phyloP scores from a whole-genome alignment of 2,113 vertebrate genomes.

The Nesospiza acunhae region DNA sequence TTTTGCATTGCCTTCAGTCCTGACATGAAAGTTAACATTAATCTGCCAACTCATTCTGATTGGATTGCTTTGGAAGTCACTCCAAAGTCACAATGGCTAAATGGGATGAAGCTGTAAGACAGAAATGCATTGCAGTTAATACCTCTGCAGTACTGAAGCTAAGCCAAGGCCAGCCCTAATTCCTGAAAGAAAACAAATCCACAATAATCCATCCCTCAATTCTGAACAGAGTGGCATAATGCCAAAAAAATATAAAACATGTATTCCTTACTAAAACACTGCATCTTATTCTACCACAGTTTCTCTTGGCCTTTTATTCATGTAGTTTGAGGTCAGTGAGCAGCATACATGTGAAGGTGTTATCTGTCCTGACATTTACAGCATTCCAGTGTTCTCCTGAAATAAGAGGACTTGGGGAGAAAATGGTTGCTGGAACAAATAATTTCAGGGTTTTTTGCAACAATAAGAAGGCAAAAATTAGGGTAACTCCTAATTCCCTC shows the following conservation, averaged over 20 bases:
- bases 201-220: constrained; percentile 84
- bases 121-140: constrained; percentile 84
- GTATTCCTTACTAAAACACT: constrained; percentile 51
- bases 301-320: constrained; percentile 53
- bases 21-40: constrained; percentile 79
- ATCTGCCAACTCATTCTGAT: constrained; percentile 79
- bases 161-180: constrained; percentile 85
- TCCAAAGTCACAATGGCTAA: constrained; percentile 81
- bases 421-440: background rate
- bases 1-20: constrained; percentile 69
- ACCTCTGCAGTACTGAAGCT: constrained; percentile 77
- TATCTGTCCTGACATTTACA: constrained; percentile 15
- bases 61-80: constrained; percentile 83
- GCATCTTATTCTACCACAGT: constrained; percentile 32
- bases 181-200: constrained; percentile 87
- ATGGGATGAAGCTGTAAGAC: constrained; percentile 71
- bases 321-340: constrained; percentile 59
- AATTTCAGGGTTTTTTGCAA: background rate
- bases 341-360: constrained; percentile 48
- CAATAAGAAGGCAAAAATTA: background rate
- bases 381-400: constrained; percentile 28
- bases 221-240: constrained; percentile 73
- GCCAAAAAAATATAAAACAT: constrained; percentile 64
- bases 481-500: background rate
- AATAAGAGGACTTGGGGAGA: background rate